Percentiles rank a stretch among this genome's conserved stretches.
These are phyloP conservation scores for Acrobasis consociella DNA, from an alignment of 2,888 invertebrate species.

Conservation along the genomic window DNA sequence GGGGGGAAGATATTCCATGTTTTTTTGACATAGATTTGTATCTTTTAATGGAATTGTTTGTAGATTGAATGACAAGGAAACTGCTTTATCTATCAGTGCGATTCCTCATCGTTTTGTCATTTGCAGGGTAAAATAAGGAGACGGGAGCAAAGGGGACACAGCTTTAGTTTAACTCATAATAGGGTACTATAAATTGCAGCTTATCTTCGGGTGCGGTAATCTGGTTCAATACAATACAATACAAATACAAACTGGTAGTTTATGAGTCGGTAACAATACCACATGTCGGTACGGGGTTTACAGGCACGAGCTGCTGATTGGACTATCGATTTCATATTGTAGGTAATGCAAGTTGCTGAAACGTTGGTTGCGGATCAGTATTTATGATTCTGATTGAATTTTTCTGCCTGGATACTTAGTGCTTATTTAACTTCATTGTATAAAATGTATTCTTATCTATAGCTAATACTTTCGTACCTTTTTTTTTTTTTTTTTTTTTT, in stretches of 20 bases:
- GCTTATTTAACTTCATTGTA: no score
- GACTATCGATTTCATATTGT: constrained; percentile 37
- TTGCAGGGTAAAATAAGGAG: neutral
- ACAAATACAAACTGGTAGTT: constrained; percentile 26
- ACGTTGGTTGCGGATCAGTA: neutral
- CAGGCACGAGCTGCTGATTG: constrained; percentile 36
- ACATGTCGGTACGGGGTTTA: constrained; percentile 35
- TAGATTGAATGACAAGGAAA: no score
- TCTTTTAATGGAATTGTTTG: no score
- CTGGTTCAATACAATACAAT: constrained; percentile 4
- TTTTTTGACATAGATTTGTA: no score
- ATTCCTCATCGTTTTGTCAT: no score
- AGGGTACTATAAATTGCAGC: constrained; percentile 26
- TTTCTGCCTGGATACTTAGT: no score
- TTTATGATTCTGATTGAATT: no score
- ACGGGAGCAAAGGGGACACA: neutral
- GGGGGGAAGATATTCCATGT: no score
- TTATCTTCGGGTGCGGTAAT: constrained; percentile 32
- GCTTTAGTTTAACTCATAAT: constrained; percentile 17
- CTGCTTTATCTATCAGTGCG: no score
- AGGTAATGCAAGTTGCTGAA: neutral
- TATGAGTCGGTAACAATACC: constrained; percentile 36
- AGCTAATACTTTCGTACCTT: no score
- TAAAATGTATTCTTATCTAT: no score
- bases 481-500: no score